Evolutionary conservation across 2,113 vertebrate species (phyloP), one percentile per base, ranked within the genome.

Genomic region (Ptilorrhoa leucosticta): DNA sequence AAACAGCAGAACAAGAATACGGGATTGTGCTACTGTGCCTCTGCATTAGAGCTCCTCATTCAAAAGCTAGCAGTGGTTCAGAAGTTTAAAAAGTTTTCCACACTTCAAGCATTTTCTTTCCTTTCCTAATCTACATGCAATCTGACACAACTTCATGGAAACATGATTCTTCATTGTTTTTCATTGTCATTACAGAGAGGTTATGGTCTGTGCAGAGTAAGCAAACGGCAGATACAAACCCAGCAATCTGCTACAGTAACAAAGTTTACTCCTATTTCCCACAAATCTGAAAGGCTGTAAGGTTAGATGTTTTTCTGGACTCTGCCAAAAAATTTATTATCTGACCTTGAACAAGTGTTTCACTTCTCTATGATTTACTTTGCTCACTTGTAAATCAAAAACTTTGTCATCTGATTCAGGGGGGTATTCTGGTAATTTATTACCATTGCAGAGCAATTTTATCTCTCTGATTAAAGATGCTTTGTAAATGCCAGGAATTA

Each of bases 401-500:
- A 24, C 17, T 53, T 28, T 23, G 30, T 24, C 30, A 33, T 47
- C 54, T 90, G 48, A 10, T 73, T 88, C 39, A 11, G n/a, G 45
- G 64, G 33, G 60, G 4, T 48, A 33, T 18, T 77, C 37, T 44
- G 50, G 69, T 40, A 86, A 93, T 53, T 85, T 88, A 73, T 56
- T 79, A 35, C 27, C 9, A 0, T 57, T 66, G 75, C 23, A 70
- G 50, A 71, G 56, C 72, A 73, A 65, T 72, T 89, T 78, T 87
- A 82, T 37, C 31, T 60, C 37, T 87, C 31, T n/a, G 44, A 61
- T 89, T 89, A 76, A 91, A 95, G 81, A n/a, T 21, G 20, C 65
- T 45, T 91, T 82, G 65, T 96, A 92, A 95, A 75, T 83, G 76
- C 48, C 69, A 68, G 69, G 77, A 89, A 76, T 92, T 90, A 44